Conservation (phyloP, 2,888 invertebrate species). For the Hyalella azteca region DNA sequence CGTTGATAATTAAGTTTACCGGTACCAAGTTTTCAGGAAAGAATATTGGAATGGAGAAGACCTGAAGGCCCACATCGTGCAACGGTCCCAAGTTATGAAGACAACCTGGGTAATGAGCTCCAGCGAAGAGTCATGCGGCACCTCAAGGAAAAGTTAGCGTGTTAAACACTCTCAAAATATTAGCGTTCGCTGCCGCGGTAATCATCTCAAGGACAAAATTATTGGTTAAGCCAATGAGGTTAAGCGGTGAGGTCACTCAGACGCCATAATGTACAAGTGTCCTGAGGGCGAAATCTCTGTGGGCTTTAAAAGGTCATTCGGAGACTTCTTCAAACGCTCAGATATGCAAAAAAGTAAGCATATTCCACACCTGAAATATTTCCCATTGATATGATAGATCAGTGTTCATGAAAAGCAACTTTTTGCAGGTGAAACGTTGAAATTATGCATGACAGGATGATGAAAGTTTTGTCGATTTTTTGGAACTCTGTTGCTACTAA, state of each 20-base stretch:
- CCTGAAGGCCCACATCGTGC: neutral
- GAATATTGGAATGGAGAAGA: neutral
- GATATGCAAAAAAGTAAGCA: no score
- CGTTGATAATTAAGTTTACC: no score
- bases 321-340: no score
- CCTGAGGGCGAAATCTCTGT: neutral
- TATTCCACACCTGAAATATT: no score
- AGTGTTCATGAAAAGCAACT: no score
- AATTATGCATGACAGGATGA: no score
- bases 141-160: slow-evolving; percentile 4
- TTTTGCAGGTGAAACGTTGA: no score
- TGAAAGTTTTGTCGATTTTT: no score
- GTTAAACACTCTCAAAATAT: slow-evolving; percentile 17
- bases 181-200: neutral
- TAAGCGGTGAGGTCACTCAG: slow-evolving; percentile 6
- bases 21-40: no score
- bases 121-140: neutral
- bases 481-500: no score
- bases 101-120: slow-evolving; percentile 11
- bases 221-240: slow-evolving; percentile 28
- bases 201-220: slow-evolving; percentile 29
- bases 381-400: no score
- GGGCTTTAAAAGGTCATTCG: no score
- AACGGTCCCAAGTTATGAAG: neutral
- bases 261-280: neutral